Percentiles rank a stretch among this genome's conserved stretches.
phyloP scores from a whole-genome alignment of 2,888 invertebrate genomes.

The Thumatha senex region DNA sequence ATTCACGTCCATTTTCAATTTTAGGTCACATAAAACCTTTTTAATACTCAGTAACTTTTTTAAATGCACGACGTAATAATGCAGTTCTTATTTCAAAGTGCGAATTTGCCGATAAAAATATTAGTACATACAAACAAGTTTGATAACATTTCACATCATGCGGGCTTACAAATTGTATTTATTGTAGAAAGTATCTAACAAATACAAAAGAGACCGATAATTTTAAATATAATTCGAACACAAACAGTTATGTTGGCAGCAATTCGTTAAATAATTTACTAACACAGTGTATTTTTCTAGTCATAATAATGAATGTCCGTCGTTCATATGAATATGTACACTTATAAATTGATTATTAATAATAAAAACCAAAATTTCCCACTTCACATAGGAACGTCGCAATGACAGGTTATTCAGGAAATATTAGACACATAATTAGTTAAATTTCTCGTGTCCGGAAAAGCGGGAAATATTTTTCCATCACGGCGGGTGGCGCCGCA shows the following conservation, averaged over 20 bases:
- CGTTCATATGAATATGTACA: slow-evolving; percentile 43
- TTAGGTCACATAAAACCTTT: slow-evolving; percentile 1
- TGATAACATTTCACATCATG: slow-evolving; percentile 38
- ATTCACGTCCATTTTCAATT: slow-evolving; percentile 25
- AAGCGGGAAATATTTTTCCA: slow-evolving; percentile 54
- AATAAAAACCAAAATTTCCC: neutral
- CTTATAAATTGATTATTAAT: slow-evolving; percentile 12
- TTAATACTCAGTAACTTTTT: neutral
- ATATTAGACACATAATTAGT: neutral
- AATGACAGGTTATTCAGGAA: too few relatives aligned
- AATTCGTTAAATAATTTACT: slow-evolving; percentile 26
- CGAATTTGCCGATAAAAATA: slow-evolving; percentile 4
- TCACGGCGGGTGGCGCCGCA: slow-evolving; percentile 50
- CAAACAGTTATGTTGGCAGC: slow-evolving; percentile 2
- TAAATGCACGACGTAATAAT: neutral
- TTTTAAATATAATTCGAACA: neutral
- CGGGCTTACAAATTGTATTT: slow-evolving; percentile 24
- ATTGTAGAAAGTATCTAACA: slow-evolving; percentile 3
- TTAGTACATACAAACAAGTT: slow-evolving; percentile 17
- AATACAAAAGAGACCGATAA: neutral
- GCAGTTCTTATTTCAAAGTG: slow-evolving; percentile 15
- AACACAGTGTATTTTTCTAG: slow-evolving; percentile 19
- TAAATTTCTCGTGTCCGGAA: slow-evolving; percentile 29
- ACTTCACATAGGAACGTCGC: too few relatives aligned
- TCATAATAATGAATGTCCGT: slow-evolving; percentile 47